Percentiles rank a stretch among this genome's conserved stretches.
Evolutionary conservation across 2,888 invertebrate species (phyloP).

Genomic region (Cephalotes varians): DNA sequence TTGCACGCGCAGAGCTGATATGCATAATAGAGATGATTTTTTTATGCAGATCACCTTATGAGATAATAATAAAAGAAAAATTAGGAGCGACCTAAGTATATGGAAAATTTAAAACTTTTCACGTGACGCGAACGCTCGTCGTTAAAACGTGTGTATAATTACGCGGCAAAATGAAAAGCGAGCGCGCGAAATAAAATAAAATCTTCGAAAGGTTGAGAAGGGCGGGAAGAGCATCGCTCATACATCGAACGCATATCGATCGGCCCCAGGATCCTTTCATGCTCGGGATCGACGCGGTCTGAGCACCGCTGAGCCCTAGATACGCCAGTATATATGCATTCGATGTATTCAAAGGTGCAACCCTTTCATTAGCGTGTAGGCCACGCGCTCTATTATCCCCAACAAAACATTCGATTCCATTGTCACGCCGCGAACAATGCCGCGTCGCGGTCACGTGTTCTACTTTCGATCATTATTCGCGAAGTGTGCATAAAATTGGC

Average conservation of each 20-base stretch:
- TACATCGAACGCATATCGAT: constrained; percentile 3
- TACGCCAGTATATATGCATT: constrained; percentile 67
- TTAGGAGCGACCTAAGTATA: background rate
- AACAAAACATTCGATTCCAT: constrained; percentile 85
- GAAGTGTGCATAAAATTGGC: constrained; percentile 81
- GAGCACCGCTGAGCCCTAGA: constrained; percentile 71
- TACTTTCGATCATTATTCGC: constrained; percentile 82
- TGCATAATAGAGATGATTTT: constrained; percentile 39
- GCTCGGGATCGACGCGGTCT: constrained; percentile 31
- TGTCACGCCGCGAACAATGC: constrained; percentile 79
- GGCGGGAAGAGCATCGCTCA: background rate
- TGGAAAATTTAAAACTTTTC: background rate
- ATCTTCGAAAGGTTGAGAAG: background rate
- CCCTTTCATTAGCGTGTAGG: constrained; percentile 85
- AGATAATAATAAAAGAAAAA: constrained; percentile 13
- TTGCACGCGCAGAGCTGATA: constrained; percentile 23
- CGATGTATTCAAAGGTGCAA: constrained; percentile 84
- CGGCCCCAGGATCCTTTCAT: constrained; percentile 7
- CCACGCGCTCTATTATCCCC: constrained; percentile 84
- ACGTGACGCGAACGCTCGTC: background rate
- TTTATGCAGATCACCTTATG: background rate
- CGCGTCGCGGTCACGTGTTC: constrained; percentile 81
- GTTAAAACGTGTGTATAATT: background rate
- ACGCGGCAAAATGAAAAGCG: background rate
- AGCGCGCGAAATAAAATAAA: background rate